Evolutionary conservation across 92 coral and sea anemone species (phyloP), one percentile per base, ranked within the genome.

Genomic region (Bergia sp.): DNA sequence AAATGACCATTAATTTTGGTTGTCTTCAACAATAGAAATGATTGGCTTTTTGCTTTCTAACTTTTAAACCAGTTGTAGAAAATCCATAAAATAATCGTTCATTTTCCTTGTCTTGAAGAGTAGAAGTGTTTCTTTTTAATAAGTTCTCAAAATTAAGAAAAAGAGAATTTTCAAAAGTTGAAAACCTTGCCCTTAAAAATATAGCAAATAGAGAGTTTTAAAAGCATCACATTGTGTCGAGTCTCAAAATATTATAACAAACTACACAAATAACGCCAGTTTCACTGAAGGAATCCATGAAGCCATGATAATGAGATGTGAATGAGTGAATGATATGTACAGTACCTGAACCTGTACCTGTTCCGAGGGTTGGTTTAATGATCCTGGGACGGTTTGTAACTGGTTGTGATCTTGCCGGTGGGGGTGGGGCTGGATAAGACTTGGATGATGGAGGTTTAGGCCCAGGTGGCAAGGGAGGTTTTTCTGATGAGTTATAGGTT

Each of bases 331-430:
- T 37, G 42, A 71, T 7, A 37, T 45, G 66, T 15, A 84, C 87
- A 84, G 87, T 71, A 84, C 87, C 87, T 84, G 87, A 84, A 3
- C 87, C 87, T 83, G 87, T 67, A 84, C 87, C 79, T 83, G 87
- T 6, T 49, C 78, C 58, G 29, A 71, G 8, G 66, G 23, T 43
- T 72, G 79, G 79, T 74, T 84, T 84, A 37, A 43, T 84, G 67
- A 84, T 84, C 87, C 77, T 84, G 21, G 87, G 87, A 69, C 87
- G 87, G 39, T 37, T 53, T 53, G 16, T 37, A 3, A 71, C 15
- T 13, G 43, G 78, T 23, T 84, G 87, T 18, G 21, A 23, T 38
- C 66, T 47, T 15, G 87, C 21, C 6, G 87, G 87, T 45, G 87
- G 87, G 23, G 79, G 87, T 16, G 87, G 87, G 45, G 87, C 87